A percentile compares a stretch with the other conserved stretches of the same genome.
These are phyloP conservation scores for Oscheius sp. DNA, from an alignment of 2,888 invertebrate genomes.

Conservation along the genomic window DNA sequence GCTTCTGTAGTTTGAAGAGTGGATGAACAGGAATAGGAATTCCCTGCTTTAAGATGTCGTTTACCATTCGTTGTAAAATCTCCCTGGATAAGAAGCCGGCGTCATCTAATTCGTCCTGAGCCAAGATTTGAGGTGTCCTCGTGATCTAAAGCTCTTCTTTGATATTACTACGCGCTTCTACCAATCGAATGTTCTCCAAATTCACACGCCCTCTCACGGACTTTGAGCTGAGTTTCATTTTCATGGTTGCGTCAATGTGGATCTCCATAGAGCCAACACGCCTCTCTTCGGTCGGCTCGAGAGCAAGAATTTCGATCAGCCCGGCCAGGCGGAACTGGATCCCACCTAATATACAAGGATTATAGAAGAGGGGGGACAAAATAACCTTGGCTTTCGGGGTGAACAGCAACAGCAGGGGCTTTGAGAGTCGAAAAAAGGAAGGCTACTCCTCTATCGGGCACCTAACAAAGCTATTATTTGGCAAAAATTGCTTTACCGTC, in stretches of 20 bases:
- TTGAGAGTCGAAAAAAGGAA: constrained; percentile 53
- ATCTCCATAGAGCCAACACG: constrained; percentile 57
- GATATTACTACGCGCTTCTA: constrained; percentile 9
- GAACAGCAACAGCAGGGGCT: constrained; percentile 50
- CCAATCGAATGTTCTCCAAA: constrained; percentile 63
- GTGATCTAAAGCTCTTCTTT: constrained; percentile 52
- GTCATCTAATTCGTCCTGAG: constrained; percentile 67
- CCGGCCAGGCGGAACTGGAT: constrained; percentile 61
- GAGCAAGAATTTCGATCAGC: constrained; percentile 42
- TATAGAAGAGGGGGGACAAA: too few relatives aligned
- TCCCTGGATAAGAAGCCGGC: constrained; percentile 66
- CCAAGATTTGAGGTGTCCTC: constrained; percentile 60
- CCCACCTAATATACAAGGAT: constrained; percentile 55
- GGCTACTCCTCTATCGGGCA: constrained; percentile 59
- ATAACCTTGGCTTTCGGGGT: constrained; percentile 44
- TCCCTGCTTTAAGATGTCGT: constrained; percentile 67
- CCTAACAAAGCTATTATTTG: constrained; percentile 31
- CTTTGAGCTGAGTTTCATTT: constrained; percentile 62
- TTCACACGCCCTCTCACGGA: constrained; percentile 64
- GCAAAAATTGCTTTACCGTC: constrained; percentile 39
- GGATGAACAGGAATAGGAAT: constrained; percentile 69
- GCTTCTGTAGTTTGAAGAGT: constrained; percentile 63
- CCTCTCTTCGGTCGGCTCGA: constrained; percentile 42
- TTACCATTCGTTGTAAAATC: constrained; percentile 62
- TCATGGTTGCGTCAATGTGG: constrained; percentile 63